Percentiles rank a stretch among this genome's conserved stretches.
phyloP scores from a whole-genome alignment of 2,113 vertebrate species.

The Coreoperca whiteheadi region DNA sequence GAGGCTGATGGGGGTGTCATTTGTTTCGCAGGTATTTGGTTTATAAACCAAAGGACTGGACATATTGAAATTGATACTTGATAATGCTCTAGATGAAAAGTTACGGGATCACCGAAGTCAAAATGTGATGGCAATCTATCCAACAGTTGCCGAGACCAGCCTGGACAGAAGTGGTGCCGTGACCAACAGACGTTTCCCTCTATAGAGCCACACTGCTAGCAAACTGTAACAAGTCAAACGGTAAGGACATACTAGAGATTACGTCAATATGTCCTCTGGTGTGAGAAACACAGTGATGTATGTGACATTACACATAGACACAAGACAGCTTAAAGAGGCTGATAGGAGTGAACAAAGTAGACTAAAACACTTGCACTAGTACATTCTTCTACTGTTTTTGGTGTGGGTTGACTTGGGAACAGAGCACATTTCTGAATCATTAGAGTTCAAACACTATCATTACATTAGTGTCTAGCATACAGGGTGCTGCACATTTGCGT shows the following conservation, averaged over 20 bases:
- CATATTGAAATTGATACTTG: background rate
- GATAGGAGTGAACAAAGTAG: background rate
- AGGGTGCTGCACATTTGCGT: conserved; percentile 57
- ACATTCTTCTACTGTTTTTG: conserved; percentile 22
- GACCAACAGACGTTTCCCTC: no score
- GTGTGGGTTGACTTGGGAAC: conserved; percentile 44
- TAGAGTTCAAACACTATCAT: conserved; percentile 53
- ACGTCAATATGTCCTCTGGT: background rate
- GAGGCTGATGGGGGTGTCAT: background rate
- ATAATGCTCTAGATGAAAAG: background rate
- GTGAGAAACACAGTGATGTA: background rate
- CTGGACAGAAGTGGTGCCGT: background rate
- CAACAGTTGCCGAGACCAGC: background rate
- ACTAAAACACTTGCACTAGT: conserved; percentile 9
- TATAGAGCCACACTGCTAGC: background rate
- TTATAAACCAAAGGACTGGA: background rate
- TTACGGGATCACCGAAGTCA: background rate
- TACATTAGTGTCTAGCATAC: conserved; percentile 56
- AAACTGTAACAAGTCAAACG: background rate
- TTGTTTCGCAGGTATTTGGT: background rate
- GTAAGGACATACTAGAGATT: background rate
- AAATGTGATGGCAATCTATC: background rate
- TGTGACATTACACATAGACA: background rate
- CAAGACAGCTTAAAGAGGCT: background rate
- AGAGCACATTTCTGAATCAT: conserved; percentile 49